These are phyloP conservation scores for Leptinotarsa juncta DNA, from an alignment of 2,888 invertebrate species.

Conservation along the genomic window DNA sequence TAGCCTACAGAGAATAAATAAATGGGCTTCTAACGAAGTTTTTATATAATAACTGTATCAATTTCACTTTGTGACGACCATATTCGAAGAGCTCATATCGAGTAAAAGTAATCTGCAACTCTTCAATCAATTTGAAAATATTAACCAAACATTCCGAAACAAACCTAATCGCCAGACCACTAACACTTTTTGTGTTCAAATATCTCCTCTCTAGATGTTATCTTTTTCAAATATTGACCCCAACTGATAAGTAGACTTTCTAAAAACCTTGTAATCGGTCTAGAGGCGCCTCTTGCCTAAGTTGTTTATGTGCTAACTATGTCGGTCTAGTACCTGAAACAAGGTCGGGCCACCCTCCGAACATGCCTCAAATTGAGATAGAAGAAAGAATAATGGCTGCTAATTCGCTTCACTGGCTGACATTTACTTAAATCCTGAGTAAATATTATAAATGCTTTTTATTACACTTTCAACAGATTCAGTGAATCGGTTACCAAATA, in stretches of 20 bases:
- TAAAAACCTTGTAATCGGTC: constrained; percentile 34
- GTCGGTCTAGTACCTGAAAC: constrained; percentile 34
- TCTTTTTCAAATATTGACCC: constrained; percentile 29
- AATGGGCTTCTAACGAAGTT: too few species aligned
- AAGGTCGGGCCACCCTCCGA: constrained; percentile 13
- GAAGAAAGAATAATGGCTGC: constrained; percentile 7
- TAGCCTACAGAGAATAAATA: too few species aligned
- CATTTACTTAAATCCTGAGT: neutral
- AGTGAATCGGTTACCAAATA: neutral
- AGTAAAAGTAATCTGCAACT: too few species aligned
- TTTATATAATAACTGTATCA: too few species aligned
- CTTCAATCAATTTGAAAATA: too few species aligned
- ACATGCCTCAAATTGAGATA: constrained; percentile 12
- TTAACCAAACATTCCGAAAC: too few species aligned
- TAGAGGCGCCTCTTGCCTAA: constrained; percentile 43
- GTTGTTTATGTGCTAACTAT: constrained; percentile 41
- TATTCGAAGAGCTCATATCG: too few species aligned
- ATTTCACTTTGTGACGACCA: too few species aligned
- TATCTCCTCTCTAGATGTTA: constrained; percentile 4
- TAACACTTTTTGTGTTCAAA: constrained; percentile 4
- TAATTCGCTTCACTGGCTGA: constrained; percentile 1
- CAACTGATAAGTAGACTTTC: constrained; percentile 39
- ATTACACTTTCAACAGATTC: neutral
- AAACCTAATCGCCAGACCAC: neutral
- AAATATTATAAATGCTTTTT: neutral